A percentile compares a stretch with the other conserved stretches of the same genome.
Evolutionary conservation across 2,797 vertebrate genomes (phyloP).

Genomic region (Malurus splendens): DNA sequence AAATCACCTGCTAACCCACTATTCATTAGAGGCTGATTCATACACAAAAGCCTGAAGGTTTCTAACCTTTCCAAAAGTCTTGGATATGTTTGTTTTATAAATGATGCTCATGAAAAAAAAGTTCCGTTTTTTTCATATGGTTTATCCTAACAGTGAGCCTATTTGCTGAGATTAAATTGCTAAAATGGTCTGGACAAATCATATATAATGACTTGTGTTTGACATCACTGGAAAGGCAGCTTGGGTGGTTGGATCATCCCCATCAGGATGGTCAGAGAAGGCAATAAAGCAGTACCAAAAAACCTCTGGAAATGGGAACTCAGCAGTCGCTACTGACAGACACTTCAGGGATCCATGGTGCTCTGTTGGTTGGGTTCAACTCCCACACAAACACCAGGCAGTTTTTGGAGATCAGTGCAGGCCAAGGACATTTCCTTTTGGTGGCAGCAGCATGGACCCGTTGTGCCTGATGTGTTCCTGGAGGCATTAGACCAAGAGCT

Average conservation of each 20-base stretch:
- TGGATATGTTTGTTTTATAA: neutral
- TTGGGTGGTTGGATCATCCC: neutral
- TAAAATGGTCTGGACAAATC: neutral
- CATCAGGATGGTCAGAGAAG: neutral
- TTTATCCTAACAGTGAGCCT: neutral
- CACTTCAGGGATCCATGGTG: neutral
- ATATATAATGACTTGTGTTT: neutral
- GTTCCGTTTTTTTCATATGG: neutral
- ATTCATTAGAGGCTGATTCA: neutral
- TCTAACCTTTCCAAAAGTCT: neutral
- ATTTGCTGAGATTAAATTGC: neutral
- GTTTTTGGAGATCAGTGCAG: neutral
- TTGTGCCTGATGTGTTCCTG: neutral
- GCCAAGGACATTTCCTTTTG: neutral
- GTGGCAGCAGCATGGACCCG: neutral
- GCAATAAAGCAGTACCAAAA: neutral
- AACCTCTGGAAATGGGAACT: neutral
- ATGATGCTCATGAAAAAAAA: neutral
- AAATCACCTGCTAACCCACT: slow-evolving; percentile 9
- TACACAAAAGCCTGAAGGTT: neutral
- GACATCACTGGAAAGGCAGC: neutral
- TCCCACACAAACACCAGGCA: neutral
- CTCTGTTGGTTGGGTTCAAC: neutral
- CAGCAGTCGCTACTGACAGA: neutral
- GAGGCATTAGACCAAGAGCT: rapidly evolving